A percentile compares a stretch with the other conserved stretches of the same genome.
phyloP scores from a whole-genome alignment of 1,140 invertebrate species.

The Nomia melanderi region DNA sequence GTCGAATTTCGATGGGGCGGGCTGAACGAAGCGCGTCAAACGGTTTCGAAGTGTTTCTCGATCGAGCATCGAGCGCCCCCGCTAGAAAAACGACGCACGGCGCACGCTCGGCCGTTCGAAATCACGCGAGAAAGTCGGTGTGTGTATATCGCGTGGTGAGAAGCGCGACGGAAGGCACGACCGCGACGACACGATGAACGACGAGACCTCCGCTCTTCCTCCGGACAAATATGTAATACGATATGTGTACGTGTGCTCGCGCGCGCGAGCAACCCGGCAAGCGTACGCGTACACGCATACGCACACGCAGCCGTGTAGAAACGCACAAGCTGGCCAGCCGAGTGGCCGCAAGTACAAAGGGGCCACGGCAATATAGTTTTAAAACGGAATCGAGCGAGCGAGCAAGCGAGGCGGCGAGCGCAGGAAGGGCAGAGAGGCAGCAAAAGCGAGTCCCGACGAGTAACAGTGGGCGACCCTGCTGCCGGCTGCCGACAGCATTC shows the following conservation, averaged over 20 bases:
- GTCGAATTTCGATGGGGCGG: neutral
- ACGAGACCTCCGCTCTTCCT: slow-evolving; percentile 59
- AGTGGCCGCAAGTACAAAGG: slow-evolving; percentile 62
- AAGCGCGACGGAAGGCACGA: slow-evolving; percentile 50
- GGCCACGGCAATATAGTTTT: slow-evolving; percentile 69
- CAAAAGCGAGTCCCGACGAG: slow-evolving; percentile 68
- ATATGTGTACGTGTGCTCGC: slow-evolving; percentile 31
- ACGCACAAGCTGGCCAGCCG: neutral
- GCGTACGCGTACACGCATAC: slow-evolving; percentile 6
- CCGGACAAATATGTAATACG: slow-evolving; percentile 64
- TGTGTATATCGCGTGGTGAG: slow-evolving; percentile 40
- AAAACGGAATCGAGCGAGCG: slow-evolving; percentile 67
- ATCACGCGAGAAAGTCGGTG: slow-evolving; percentile 58
- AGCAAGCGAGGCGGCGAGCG: slow-evolving; percentile 43
- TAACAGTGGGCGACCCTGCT: slow-evolving; percentile 73
- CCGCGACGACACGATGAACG: slow-evolving; percentile 40
- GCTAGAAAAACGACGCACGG: slow-evolving; percentile 44
- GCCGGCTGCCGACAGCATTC: slow-evolving; percentile 74
- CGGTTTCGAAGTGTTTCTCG: slow-evolving; percentile 19
- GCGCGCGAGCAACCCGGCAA: neutral
- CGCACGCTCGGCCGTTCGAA: slow-evolving; percentile 45
- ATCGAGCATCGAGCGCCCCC: slow-evolving; percentile 28
- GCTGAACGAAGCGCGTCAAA: neutral
- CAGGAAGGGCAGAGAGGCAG: slow-evolving; percentile 62
- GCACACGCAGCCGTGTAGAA: neutral